Evolutionary conservation across 1,140 invertebrate genomes (phyloP), one percentile per base, ranked within the genome.

Genomic region (Lysiphlebus fabarum): DNA sequence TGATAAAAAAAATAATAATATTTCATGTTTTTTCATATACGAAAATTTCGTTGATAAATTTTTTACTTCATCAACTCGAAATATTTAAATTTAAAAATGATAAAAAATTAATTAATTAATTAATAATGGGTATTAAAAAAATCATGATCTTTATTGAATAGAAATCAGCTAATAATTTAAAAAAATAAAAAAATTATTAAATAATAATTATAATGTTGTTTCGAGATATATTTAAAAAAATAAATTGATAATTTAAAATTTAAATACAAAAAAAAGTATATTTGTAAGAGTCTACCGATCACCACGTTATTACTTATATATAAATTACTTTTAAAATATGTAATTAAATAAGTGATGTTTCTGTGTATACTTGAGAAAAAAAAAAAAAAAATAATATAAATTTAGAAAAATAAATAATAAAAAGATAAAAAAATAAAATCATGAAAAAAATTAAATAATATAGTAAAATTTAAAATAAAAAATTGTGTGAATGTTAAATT

Each of bases 301-400:
- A 67, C 53, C 47, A 63, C 62, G 62, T 69, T 68, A 69, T 63
- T 69, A 70, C 56, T 64, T 66, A 69, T 69, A 65, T 62, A 67
- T 61, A 58, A 67, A 63, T 56, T 59, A 12, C 45, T 40, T 53
- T 56, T 64, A 50, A 57, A 40, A 59, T 36, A 43, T 58, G 62
- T 65, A 60, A 67, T 64, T 51, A 38, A 57, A 41, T 59, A 59
- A 60, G 60, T 59, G 53, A 65, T 62, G 61, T 68, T 63, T 67
- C 53, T 67, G 57, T 69, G 58, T 64, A 64, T 59, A 56, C 44
- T 50, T 56, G 57, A 11, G 38, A 40, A 47, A 53, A 10, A 44
- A 57, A 60, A 41, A 11, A 4, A 40, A 47, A 53, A 10, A 44
- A 57, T 58, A 41, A 44, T 56, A 49, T 53, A 12, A 49, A 53